Base-by-base conservation (phyloP, 2,888 invertebrate genomes). In the Melanargia galathea region DNA sequence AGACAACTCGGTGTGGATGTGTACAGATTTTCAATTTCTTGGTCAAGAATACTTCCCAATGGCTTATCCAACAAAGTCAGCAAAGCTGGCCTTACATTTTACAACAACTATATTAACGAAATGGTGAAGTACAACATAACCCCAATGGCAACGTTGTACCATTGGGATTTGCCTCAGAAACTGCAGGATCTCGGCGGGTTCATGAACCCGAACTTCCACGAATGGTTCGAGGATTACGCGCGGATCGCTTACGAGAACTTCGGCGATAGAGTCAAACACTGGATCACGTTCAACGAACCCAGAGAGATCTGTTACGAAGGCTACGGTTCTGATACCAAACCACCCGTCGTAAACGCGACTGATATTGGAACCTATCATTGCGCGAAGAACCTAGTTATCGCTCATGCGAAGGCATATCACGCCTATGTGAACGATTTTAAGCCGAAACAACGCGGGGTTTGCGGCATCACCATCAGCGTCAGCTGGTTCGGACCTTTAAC, bases 101-200 rank as follows among this genome's bases (percentile, higher is more conserved):
- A 96, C 80, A 93, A 93, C 69, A 86, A 92, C 66, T 81, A 95
- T 6, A 93, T 95, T 60, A 79, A 94, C 71, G 93, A 92, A 74
- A 87, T 95, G 68, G 64, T 94, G 0, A 88, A 85, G 40, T 92
- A 92, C 68, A 92, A 91, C 52, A 94, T 95, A 60, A 80, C 85
- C 45, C 95, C 95, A 0, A 82, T 93, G 79, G 83, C 93, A 0
- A 92, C 93, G 0, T 76, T 93, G 24, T 92, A 90, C 70, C 93
- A 93, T 64, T 92, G 92, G 87, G 93, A 93, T 70, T 73, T 93
- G 49, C 93, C 93, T 0, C 85, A 90, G 61, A 83, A 84, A 48
- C 77, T 94, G 0, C 93, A 92, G 69, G 90, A 92, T 0, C 69
- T 92, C 10, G 93, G 93, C 10, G 94, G 94, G 7, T 91, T 88